A percentile compares a stretch with the other conserved stretches of the same genome.
Evolutionary conservation across 2,888 invertebrate genomes (phyloP).

Genomic region (Drosophila monieri): DNA sequence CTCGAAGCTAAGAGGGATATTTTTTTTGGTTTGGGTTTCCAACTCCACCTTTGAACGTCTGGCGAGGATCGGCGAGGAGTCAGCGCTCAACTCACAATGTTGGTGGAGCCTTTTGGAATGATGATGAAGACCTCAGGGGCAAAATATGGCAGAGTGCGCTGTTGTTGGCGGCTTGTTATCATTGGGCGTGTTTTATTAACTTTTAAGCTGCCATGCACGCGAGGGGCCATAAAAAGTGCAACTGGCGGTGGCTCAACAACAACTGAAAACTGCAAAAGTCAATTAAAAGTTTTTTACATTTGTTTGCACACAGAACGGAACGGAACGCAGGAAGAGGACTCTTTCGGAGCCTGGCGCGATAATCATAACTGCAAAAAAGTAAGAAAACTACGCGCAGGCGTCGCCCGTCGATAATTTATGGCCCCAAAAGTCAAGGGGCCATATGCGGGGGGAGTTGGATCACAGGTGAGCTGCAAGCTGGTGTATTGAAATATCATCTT

Average conservation of each 20-base stretch:
- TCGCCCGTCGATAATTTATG: constrained; percentile 75
- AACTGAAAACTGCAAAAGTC: constrained; percentile 68
- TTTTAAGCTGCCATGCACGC: constrained; percentile 81
- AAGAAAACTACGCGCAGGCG: constrained; percentile 76
- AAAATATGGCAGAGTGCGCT: constrained; percentile 65
- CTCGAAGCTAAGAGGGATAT: constrained; percentile 11
- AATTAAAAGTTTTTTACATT: constrained; percentile 81
- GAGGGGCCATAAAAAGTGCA: constrained; percentile 80
- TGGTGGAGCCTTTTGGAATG: constrained; percentile 22
- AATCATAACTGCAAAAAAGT: constrained; percentile 78
- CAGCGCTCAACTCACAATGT: constrained; percentile 31
- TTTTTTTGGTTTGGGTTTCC: neutral
- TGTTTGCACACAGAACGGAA: constrained; percentile 72
- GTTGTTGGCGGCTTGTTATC: constrained; percentile 80
- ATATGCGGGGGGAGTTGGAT: constrained; percentile 2
- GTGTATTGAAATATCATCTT: constrained; percentile 78
- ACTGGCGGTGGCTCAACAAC: constrained; percentile 61
- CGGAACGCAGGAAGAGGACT: neutral
- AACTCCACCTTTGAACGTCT: constrained; percentile 13
- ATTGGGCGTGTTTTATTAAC: constrained; percentile 84
- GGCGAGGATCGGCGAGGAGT: constrained; percentile 31
- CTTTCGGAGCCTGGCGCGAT: constrained; percentile 64
- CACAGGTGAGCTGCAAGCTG: constrained; percentile 36
- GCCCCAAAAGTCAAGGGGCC: constrained; percentile 36
- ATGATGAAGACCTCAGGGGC: constrained; percentile 82